A percentile compares a stretch with the other conserved stretches of the same genome.
These are phyloP conservation scores for Ciconia boyciana DNA, from an alignment of 2,113 vertebrate species.

Conservation along the genomic window DNA sequence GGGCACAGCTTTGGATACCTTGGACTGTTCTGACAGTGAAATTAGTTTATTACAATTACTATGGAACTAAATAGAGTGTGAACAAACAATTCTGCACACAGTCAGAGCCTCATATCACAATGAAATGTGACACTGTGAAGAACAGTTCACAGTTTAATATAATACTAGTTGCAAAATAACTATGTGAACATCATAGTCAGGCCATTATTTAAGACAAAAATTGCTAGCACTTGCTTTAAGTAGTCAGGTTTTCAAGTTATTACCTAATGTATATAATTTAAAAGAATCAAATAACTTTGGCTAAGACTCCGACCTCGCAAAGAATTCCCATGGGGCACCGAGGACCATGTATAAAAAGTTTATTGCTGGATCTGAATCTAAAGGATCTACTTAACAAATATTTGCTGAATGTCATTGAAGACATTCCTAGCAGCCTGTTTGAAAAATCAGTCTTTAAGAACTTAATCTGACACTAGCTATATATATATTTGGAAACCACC, in stretches of 20 bases:
- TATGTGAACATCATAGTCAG: background rate
- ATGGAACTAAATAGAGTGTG: conserved; percentile 1
- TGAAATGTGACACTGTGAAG: conserved; percentile 10
- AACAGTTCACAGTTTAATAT: background rate
- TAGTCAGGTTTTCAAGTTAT: background rate
- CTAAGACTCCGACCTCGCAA: background rate
- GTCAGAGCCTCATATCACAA: background rate
- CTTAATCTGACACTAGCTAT: background rate
- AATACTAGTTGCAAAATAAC: background rate
- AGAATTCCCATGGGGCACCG: background rate
- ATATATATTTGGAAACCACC: background rate
- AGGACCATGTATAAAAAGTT: background rate
- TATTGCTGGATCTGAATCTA: background rate
- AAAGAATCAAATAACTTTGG: background rate
- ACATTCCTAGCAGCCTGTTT: background rate
- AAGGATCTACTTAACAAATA: background rate
- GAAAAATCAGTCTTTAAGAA: background rate
- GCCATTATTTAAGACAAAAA: conserved; percentile 1
- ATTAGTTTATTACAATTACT: background rate
- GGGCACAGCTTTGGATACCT: background rate
- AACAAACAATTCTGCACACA: conserved; percentile 9
- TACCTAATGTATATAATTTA: background rate
- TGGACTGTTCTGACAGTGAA: background rate
- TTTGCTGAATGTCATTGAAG: background rate
- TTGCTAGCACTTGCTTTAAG: background rate